Base-by-base conservation (phyloP, 2,888 invertebrate genomes). In the Leptinotarsa haldemani region DNA sequence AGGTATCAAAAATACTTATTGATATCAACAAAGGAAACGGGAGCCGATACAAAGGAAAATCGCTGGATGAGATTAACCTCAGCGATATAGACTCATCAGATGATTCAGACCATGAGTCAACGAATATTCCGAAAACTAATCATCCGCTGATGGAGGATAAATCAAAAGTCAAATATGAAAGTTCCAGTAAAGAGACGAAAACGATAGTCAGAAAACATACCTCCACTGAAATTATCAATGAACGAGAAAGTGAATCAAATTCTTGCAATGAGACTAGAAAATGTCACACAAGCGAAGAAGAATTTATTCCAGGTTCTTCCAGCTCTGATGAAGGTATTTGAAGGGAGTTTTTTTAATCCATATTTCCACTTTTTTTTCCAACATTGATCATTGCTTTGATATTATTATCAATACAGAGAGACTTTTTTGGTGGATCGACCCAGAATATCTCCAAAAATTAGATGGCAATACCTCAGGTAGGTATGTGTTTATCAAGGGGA, bases 321-420 rank as follows among this genome's bases (percentile, higher is more conserved):
- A 50, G 50, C 16, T 50, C n/a, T 15, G 50, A 50, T 50, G 50
- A 50, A 50, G 50, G 50, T 50, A 50, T 50, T 50, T 50, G n/a
- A 50, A 50, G 4, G 15, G 16, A 50, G 9, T 40, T 40, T 9
- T 30, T 40, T 9, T 40, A 40, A 30, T 40, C 9, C 9, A 40
- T 40, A 9, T 40, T 40, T 9, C 9, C 40, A 9, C 40, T 9
- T 40, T 9, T 40, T 40, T 40, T 40, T 40, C 9, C 40, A 40
- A 40, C 5, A 30, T 30, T 30, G 30, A 30, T 9, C 9, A 40
- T 40, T 40, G 40, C 2, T 9, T 40, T 40, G 9, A 40, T 40
- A 9, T 40, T 40, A 9, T 40, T 9, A 40, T 2, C 40, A 40
- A 40, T 40, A 40, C 9, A 40, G 2, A 40, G 9, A 9, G 0